These are phyloP conservation scores for Nothocercus julius DNA, from an alignment of 2,113 vertebrate genomes.

Conservation along the genomic window DNA sequence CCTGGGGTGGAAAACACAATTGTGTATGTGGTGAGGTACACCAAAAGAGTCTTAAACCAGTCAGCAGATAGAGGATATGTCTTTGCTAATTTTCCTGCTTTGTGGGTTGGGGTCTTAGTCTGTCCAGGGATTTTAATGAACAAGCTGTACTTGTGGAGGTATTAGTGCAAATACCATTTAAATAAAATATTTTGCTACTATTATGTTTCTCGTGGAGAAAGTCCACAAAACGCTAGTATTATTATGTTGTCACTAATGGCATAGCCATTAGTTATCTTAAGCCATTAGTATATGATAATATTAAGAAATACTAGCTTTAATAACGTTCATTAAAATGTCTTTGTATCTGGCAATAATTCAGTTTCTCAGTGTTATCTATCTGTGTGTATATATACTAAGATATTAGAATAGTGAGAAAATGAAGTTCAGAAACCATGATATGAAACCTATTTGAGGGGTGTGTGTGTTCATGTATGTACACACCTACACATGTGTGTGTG, in stretches of 20 bases:
- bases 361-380: not conserved
- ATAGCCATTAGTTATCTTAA: not conserved
- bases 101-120: not conserved
- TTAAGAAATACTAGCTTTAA: not conserved
- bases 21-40: accelerated
- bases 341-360: not conserved
- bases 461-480: not conserved
- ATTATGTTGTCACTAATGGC: not conserved
- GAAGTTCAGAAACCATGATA: not conserved
- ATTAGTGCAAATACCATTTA: not conserved
- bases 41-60: not conserved
- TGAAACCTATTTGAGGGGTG: not conserved
- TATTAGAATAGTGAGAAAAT: not conserved
- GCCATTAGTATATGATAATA: not conserved
- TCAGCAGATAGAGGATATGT: not conserved
- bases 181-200: not conserved
- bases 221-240: not conserved
- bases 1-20: not conserved
- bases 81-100: not conserved
- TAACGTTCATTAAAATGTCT: not conserved
- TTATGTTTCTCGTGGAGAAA: not conserved
- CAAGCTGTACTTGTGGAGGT: not conserved
- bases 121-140: not conserved
- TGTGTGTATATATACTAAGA: not conserved
- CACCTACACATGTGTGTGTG: not conserved